A percentile compares a stretch with the other conserved stretches of the same genome.
phyloP scores from a whole-genome alignment of 2,113 vertebrate species.

The Antechinus stuartii region DNA sequence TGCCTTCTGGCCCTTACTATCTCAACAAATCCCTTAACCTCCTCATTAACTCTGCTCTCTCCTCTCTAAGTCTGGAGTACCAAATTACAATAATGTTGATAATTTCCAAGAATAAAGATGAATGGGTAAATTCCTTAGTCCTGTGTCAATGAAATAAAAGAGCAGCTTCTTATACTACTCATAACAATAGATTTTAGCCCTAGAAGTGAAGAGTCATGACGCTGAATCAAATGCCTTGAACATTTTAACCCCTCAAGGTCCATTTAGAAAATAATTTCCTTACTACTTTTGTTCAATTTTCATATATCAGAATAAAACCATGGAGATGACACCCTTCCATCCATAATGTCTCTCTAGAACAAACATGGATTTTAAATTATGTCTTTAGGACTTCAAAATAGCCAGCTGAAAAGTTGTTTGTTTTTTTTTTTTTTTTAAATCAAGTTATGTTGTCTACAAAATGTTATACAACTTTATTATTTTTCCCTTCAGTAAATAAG shows the following conservation, averaged over 20 bases:
- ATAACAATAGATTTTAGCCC: neutral
- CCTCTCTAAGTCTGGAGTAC: neutral
- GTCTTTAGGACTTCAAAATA: neutral
- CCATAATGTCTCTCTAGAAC: neutral
- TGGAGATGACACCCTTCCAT: neutral
- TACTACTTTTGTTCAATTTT: neutral
- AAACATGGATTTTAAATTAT: neutral
- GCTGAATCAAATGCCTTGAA: neutral
- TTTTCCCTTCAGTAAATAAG: neutral
- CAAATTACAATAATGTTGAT: neutral
- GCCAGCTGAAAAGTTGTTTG: neutral
- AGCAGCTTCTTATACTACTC: neutral
- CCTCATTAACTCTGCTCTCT: neutral
- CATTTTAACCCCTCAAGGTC: neutral
- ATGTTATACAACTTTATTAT: neutral
- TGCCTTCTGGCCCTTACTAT: neutral
- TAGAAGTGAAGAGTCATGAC: neutral
- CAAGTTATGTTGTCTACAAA: neutral
- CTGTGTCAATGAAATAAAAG: neutral
- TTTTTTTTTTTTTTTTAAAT: too few relatives aligned
- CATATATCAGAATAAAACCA: neutral
- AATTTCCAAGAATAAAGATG: neutral
- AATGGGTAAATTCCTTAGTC: neutral
- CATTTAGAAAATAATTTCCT: neutral
- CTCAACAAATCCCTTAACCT: neutral